These are phyloP conservation scores for Luperina nickerlii DNA, from an alignment of 2,888 invertebrate species.

Conservation along the genomic window DNA sequence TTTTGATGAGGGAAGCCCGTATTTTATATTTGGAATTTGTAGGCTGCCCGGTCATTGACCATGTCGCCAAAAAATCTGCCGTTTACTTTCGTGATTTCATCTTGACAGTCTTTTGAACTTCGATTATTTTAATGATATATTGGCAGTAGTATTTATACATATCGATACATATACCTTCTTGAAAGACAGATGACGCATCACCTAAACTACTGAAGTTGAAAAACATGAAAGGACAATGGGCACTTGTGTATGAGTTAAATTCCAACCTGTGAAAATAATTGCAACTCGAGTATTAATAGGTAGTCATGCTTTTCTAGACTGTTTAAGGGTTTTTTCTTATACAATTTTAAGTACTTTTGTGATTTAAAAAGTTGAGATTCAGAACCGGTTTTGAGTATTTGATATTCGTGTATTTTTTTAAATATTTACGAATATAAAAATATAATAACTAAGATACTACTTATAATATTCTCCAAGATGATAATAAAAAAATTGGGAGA, in stretches of 20 bases:
- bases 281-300: too few species aligned
- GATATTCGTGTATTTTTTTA: too few species aligned
- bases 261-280: too few species aligned
- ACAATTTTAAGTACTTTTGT: too few species aligned
- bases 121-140: not conserved
- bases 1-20: slow-evolving; percentile 4
- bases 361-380: too few species aligned
- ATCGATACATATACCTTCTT: not conserved
- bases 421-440: too few species aligned
- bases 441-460: too few species aligned
- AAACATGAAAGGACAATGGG: slow-evolving; percentile 19
- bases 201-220: not conserved
- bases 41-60: slow-evolving; percentile 16
- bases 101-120: not conserved
- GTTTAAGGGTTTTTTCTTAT: too few species aligned
- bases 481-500: not conserved
- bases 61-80: not conserved
- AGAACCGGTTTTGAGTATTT: too few species aligned
- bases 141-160: not conserved
- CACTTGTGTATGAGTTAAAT: slow-evolving; percentile 14
- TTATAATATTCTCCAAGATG: not conserved
- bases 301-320: too few species aligned
- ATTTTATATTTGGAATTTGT: slow-evolving; percentile 12
- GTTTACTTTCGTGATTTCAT: not conserved
- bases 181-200: not conserved